Percentiles rank a stretch among this genome's conserved stretches.
Conservation (phyloP, 2,888 invertebrate genomes). For the Rhyacophila evoluta region DNA sequence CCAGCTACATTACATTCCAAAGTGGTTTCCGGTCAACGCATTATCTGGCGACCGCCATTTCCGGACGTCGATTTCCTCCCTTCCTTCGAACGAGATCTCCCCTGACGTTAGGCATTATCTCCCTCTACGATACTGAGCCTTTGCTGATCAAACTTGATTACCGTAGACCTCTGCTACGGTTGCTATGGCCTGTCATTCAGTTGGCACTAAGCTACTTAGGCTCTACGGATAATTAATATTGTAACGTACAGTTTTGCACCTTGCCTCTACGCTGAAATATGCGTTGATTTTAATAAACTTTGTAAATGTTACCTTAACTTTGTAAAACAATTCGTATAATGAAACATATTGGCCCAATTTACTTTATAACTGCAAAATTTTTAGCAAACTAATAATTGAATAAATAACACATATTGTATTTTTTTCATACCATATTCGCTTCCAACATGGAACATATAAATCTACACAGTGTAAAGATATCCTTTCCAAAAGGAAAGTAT, state of each 20-base stretch:
- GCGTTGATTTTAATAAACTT: too few species aligned
- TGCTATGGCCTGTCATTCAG: background rate
- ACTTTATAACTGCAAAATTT: too few species aligned
- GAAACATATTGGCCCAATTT: too few species aligned
- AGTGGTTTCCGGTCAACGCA: slow-evolving; percentile 17
- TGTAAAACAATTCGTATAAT: too few species aligned
- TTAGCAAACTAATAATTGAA: too few species aligned
- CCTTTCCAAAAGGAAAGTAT: too few species aligned
- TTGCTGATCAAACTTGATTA: slow-evolving; percentile 18
- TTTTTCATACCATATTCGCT: too few species aligned
- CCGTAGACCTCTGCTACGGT: slow-evolving; percentile 12
- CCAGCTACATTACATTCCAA: background rate
- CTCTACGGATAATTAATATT: background rate
- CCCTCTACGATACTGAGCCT: background rate
- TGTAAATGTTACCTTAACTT: too few species aligned
- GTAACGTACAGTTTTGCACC: background rate
- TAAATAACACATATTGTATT: too few species aligned
- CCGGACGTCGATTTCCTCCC: background rate
- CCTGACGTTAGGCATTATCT: slow-evolving; percentile 4
- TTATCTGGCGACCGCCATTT: background rate
- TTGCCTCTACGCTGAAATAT: background rate
- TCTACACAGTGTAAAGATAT: too few species aligned
- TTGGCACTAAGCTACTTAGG: background rate
- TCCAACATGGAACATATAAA: too few species aligned
- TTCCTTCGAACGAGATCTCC: background rate